These are phyloP conservation scores for Triops longicaudatus DNA, from an alignment of 1,140 invertebrate genomes.

Conservation along the genomic window DNA sequence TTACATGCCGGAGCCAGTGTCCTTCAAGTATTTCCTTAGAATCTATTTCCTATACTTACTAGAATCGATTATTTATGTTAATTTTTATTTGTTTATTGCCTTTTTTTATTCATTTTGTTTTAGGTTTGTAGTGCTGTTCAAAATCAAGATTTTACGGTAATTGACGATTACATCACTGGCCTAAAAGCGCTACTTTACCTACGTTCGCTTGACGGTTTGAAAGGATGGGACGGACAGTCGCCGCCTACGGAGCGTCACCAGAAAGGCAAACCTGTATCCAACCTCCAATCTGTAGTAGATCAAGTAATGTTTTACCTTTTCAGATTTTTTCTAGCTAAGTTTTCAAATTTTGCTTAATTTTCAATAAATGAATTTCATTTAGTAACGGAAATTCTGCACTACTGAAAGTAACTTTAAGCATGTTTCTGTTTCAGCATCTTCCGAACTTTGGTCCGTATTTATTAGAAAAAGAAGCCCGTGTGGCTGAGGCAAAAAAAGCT, in stretches of 20 bases:
- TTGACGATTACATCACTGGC: slow-evolving; percentile 86
- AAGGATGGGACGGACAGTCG: slow-evolving; percentile 86
- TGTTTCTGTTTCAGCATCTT: slow-evolving; percentile 50
- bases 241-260: slow-evolving; percentile 80
- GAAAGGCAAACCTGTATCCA: slow-evolving; percentile 75
- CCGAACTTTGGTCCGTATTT: slow-evolving; percentile 87
- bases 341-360: too few relatives aligned
- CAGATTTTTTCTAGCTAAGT: too few relatives aligned
- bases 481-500: slow-evolving; percentile 50
- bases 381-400: too few relatives aligned
- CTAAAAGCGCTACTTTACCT: slow-evolving; percentile 84
- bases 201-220: slow-evolving; percentile 51
- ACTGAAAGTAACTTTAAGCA: neutral
- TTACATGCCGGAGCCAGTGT: slow-evolving; percentile 82
- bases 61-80: too few relatives aligned
- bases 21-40: slow-evolving; percentile 58
- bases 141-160: slow-evolving; percentile 94
- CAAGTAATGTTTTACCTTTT: slow-evolving; percentile 44
- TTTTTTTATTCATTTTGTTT: slow-evolving; percentile 25
- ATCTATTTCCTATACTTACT: neutral
- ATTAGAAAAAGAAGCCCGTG: slow-evolving; percentile 57
- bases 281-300: slow-evolving; percentile 52
- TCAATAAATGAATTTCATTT: too few relatives aligned
- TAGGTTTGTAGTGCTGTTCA: slow-evolving; percentile 92
- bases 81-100: too few relatives aligned